phyloP scores from a whole-genome alignment of 2,888 invertebrate species.

The Opisthograptis luteolata region DNA sequence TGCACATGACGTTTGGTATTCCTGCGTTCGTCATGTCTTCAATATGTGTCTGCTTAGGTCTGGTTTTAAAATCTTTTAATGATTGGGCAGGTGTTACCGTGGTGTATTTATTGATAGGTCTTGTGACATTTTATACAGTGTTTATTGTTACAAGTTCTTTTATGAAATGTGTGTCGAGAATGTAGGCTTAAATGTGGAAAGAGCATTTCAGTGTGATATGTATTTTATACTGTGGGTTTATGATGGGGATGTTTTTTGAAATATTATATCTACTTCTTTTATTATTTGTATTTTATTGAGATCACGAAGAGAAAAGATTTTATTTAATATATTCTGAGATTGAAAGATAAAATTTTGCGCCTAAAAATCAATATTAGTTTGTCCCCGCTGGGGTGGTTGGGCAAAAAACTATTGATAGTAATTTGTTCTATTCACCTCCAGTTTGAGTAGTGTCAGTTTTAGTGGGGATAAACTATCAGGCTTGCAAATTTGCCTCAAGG shows the following conservation, averaged over 20 bases:
- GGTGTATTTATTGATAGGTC: slow-evolving; percentile 41
- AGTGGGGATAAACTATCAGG: too few relatives aligned
- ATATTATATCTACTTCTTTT: not conserved
- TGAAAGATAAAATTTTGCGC: too few relatives aligned
- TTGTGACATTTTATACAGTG: slow-evolving; percentile 49
- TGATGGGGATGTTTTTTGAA: not conserved
- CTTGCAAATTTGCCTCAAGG: too few relatives aligned
- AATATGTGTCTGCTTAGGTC: slow-evolving; percentile 47
- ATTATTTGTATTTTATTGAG: not conserved
- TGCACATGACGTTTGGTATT: slow-evolving; percentile 53
- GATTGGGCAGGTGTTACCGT: slow-evolving; percentile 42
- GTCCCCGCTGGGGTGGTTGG: too few relatives aligned
- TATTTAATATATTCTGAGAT: too few relatives aligned
- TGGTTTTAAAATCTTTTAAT: slow-evolving; percentile 41
- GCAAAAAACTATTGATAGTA: too few relatives aligned
- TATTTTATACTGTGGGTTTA: not conserved
- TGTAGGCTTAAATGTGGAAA: slow-evolving; percentile 30
- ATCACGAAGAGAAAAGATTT: too few relatives aligned
- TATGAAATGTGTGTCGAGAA: slow-evolving; percentile 49
- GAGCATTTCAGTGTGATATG: not conserved
- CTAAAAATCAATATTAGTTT: too few relatives aligned
- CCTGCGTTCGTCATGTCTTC: slow-evolving; percentile 52
- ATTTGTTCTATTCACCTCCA: too few relatives aligned
- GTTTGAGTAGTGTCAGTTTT: too few relatives aligned
- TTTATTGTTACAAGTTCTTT: slow-evolving; percentile 47